Conservation (phyloP, 2,888 invertebrate genomes). For the Litoditis marina region DNA sequence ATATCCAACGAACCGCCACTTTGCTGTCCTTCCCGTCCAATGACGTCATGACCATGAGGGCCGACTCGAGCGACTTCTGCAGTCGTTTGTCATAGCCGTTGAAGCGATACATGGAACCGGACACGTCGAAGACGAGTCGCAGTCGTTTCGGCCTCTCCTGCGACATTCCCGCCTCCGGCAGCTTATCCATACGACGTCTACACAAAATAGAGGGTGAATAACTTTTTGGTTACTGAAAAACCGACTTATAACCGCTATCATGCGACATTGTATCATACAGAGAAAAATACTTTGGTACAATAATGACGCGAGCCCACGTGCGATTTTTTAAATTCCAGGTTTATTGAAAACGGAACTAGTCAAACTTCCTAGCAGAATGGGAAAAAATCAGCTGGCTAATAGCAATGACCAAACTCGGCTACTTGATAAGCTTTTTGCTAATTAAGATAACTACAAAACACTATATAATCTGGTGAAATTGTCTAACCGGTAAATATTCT, state of each 20-base stretch:
- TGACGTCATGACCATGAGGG: conserved; percentile 82
- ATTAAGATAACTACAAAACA: background rate
- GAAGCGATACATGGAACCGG: conserved; percentile 95
- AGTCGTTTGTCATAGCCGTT: conserved; percentile 90
- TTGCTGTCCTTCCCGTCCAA: conserved; percentile 83
- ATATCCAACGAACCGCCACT: conserved; percentile 66
- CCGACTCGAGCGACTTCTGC: conserved; percentile 69
- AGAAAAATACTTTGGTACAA: no score
- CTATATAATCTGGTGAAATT: no score
- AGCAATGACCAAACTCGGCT: background rate
- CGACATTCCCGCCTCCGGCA: conserved; percentile 71
- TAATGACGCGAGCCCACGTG: no score
- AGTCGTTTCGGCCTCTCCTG: conserved; percentile 80
- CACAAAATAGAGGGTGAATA: no score
- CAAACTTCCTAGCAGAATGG: no score
- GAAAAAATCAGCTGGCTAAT: no score
- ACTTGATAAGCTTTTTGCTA: no score
- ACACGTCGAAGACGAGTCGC: conserved; percentile 73
- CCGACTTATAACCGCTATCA: no score
- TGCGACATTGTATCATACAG: no score
- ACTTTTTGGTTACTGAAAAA: no score
- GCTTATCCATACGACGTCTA: conserved; percentile 52
- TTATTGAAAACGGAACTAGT: no score
- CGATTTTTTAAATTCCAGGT: no score
- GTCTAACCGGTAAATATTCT: conserved; percentile 76